phyloP scores from a whole-genome alignment of 2,888 invertebrate species.

The Megalurothrips usitatus region DNA sequence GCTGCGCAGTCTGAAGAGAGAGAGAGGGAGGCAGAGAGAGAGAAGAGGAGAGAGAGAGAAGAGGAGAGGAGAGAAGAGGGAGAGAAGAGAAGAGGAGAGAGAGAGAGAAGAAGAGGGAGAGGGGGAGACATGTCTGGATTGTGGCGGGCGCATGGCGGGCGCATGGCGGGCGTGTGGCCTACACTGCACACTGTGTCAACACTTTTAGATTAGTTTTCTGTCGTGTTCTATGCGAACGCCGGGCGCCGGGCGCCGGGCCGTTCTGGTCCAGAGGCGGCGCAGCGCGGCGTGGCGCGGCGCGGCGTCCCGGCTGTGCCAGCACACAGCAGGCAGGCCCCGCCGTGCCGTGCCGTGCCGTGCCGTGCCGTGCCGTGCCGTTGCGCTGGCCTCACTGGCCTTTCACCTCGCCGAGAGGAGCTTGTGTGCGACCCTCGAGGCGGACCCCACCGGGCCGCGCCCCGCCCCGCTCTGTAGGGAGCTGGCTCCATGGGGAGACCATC shows the following conservation, averaged over 20 bases:
- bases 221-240: not conserved
- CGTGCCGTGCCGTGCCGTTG: no score
- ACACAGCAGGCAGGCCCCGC: not conserved
- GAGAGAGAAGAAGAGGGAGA: not conserved
- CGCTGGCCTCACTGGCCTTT: not conserved
- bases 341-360: no score
- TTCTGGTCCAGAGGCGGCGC: no score
- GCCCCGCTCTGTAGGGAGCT: no score
- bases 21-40: slow-evolving; percentile 6
- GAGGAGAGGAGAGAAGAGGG: no score
- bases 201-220: slow-evolving; percentile 2
- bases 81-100: no score
- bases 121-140: not conserved
- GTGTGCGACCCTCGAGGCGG: no score
- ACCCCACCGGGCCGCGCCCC: no score
- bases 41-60: not conserved
- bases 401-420: not conserved
- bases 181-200: not conserved
- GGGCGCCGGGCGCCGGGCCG: not conserved
- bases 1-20: not conserved
- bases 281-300: not conserved
- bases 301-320: not conserved
- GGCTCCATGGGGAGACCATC: not conserved
- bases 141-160: not conserved
- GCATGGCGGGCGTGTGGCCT: not conserved